Evolutionary conservation across 2,888 invertebrate genomes (phyloP), one percentile per base, ranked within the genome.

Genomic region (Torymus texanus): DNA sequence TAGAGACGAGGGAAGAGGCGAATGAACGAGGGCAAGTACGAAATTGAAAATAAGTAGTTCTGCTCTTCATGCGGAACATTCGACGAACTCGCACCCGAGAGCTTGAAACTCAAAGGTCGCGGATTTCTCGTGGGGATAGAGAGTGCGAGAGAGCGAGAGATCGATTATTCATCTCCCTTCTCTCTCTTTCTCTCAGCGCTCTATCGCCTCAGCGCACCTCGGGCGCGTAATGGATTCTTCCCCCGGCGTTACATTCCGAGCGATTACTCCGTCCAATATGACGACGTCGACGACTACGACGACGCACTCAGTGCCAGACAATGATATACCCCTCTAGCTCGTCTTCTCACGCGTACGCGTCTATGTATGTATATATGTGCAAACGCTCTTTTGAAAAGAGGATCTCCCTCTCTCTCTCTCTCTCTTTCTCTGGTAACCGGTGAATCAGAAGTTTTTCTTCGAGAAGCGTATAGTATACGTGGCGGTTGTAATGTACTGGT

Each of bases 191-290:
- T 50, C 14, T 18, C 56, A n/a, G 2, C 50, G 4, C 61, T 14
- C 67, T 8, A 14, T 18, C 16, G 1, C 16, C 2, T 50, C 18
- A n/a, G 18, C 10, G 53, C 58, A 13, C 51, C 8, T 18, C n/a
- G 10, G 11, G n/a, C 50, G 14, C 21, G 29, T 62, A 41, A 50
- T 56, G 13, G 16, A 56, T 66, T 66, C 56, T 59, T 51, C 56
- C 65, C 10, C 10, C 14, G 55, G 14, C 29, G 16, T 67, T 68
- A 73, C 67, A 78, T 73, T 78, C 73, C 73, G 18, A 66, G 50
- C 73, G 72, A 78, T 78, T 78, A 62, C 78, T 73, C 61, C 51
- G 50, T 73, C 61, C 73, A 72, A 78, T 68, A 68, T 58, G 58
- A 78, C 59, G 59, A 72, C 66, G 29, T 29, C 29, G 29, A 29